phyloP scores from a whole-genome alignment of 92 coral and sea anemone genomes.

The Plumapathes pennacea region DNA sequence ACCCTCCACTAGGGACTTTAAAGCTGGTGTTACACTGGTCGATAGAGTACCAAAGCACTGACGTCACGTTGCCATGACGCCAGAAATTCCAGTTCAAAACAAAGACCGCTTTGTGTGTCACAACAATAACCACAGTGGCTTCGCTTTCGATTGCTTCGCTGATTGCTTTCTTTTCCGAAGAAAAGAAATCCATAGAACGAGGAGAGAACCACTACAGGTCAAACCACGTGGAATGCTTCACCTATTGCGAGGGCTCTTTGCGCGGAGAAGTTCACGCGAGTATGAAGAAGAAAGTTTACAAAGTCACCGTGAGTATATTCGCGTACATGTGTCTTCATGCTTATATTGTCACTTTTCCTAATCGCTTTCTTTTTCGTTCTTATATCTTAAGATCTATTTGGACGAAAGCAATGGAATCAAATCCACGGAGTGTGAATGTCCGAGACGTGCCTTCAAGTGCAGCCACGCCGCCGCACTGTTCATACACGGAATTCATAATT shows the following conservation, averaged over 20 bases:
- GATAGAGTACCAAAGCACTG: slow-evolving; percentile 21
- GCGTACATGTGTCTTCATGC: too few relatives aligned
- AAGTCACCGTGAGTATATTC: slow-evolving; percentile 26
- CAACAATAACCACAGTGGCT: slow-evolving; percentile 1
- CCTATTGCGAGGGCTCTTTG: slow-evolving; percentile 3
- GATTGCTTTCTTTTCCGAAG: slow-evolving; percentile 12
- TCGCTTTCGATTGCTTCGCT: slow-evolving; percentile 12
- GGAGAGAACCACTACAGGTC: slow-evolving; percentile 24
- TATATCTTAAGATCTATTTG: slow-evolving; percentile 2
- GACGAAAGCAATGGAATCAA: slow-evolving; percentile 9
- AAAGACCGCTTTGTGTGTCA: slow-evolving; percentile 8
- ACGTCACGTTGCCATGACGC: slow-evolving; percentile 36
- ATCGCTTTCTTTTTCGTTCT: slow-evolving; percentile 1
- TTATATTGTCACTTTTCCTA: slow-evolving; percentile 5
- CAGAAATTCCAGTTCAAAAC: slow-evolving; percentile 20
- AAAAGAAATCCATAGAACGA: slow-evolving; percentile 2
- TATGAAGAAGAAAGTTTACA: slow-evolving; percentile 18
- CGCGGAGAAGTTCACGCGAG: slow-evolving; percentile 26
- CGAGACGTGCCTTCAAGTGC: slow-evolving; percentile 32
- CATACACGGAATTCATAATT: slow-evolving; percentile 35
- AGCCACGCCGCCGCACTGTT: slow-evolving; percentile 43
- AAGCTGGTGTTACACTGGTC: too few relatives aligned
- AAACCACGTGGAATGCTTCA: slow-evolving; percentile 7
- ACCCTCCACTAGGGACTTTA: too few relatives aligned
- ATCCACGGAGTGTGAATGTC: slow-evolving; percentile 39